phyloP scores from a whole-genome alignment of 2,797 vertebrate genomes.

The Aldrovandia affinis region DNA sequence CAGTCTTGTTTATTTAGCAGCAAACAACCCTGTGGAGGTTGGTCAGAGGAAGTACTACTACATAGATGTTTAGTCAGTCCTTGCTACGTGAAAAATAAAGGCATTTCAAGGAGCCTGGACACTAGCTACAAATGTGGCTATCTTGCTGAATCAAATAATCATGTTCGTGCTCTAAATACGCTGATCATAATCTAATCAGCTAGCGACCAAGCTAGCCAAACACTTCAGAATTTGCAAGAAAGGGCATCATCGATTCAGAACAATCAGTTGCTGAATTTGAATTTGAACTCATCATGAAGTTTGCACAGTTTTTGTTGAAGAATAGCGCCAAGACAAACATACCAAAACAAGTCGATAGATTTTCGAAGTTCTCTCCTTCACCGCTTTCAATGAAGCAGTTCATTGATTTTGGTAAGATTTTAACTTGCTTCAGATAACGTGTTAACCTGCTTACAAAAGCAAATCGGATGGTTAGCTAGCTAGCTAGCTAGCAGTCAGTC shows the following conservation, averaged over 20 bases:
- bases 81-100: constrained; percentile 11
- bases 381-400: constrained; percentile 97
- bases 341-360: constrained; percentile 86
- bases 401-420: constrained; percentile 91
- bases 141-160: background rate
- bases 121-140: background rate
- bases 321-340: constrained; percentile 67
- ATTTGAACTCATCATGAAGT: constrained; percentile 71
- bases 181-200: constrained; percentile 12
- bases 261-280: constrained; percentile 20
- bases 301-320: constrained; percentile 76
- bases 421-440: background rate
- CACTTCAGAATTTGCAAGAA: constrained; percentile 34
- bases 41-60: constrained; percentile 27
- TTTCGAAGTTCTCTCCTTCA: constrained; percentile 91
- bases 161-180: background rate
- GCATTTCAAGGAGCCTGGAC: constrained; percentile 4
- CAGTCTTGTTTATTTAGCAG: background rate
- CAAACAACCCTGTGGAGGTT: constrained; percentile 3
- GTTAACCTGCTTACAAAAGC: no score
- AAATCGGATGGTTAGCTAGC: background rate
- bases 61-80: background rate
- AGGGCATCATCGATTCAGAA: constrained; percentile 35
- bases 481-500: background rate
- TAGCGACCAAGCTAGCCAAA: constrained; percentile 1